Base-by-base conservation (phyloP, 2,888 invertebrate species). In the Hylaea fasciaria region DNA sequence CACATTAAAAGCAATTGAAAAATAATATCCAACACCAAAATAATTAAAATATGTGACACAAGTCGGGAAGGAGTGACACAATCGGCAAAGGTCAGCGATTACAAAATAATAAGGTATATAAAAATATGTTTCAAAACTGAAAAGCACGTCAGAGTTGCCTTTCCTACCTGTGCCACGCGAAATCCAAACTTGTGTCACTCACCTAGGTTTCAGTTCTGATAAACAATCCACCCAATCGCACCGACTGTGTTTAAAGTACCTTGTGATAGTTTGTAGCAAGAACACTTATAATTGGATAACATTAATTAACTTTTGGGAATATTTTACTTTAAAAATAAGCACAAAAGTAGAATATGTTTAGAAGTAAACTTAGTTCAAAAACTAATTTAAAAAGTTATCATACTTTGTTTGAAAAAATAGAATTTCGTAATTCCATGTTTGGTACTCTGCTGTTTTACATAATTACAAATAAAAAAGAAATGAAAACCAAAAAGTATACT, bases 111-210 rank as follows among this genome's bases (percentile, higher is more conserved):
- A 67, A 69, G 65, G 53, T 65, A 62, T n/a, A 69, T 63, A 47
- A 54, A 65, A 63, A 63, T 53, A 66, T 48, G 57, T 57, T 5
- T 57, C 40, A 40, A 32, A 46, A 32, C n/a, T 22, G 10, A 53
- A 57, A 55, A 39, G 66, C 45, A 59, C 62, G 59, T 57, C 60
- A 68, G 63, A 63, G 71, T 75, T 73, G 79, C 86, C 88, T 88
- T 91, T 89, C 92, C 92, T 92, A 90, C 90, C 92, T 91, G 92
- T 93, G 93, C 89, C 93, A 93, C 93, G 87, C 87, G 73, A 72
- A 78, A 81, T 86, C 92, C 92, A 87, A 87, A 91, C 89, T 89
- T 90, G 90, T 91, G 93, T 89, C 93, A 93, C 93, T 93, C 87
- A 93, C 93, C 92, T 86, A 87, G 59, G 59, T 47, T 40, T 57